Evolutionary conservation across 1,140 invertebrate species (phyloP).

Genomic region (Caenorhabditis briggsae): DNA sequence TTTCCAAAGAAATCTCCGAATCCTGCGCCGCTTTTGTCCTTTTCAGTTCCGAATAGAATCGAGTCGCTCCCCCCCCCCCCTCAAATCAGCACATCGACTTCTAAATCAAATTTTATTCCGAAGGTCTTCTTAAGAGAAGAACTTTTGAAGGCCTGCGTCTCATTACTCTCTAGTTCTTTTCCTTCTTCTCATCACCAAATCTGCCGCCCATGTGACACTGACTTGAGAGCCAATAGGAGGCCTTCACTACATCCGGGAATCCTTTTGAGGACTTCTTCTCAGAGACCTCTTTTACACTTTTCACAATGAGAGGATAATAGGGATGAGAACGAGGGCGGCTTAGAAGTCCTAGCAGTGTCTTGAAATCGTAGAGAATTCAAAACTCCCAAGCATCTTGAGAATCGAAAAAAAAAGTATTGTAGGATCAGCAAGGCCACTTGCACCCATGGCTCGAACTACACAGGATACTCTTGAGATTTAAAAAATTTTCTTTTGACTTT

Average conservation of each 20-base stretch:
- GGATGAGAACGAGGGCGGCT: neutral
- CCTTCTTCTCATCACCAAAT: conserved; percentile 54
- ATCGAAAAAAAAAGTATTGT: neutral
- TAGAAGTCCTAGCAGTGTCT: conserved; percentile 22
- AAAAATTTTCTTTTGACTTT: neutral
- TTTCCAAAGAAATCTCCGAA: no score
- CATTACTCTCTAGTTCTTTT: conserved; percentile 38
- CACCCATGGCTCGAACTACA: neutral
- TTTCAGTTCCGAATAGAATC: neutral
- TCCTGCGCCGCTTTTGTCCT: no score
- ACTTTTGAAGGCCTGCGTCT: conserved; percentile 51
- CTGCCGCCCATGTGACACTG: conserved; percentile 50
- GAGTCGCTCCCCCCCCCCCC: neutral
- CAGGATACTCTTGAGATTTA: neutral
- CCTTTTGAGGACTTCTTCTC: conserved; percentile 35
- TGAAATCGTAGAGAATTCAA: neutral
- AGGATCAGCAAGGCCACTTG: neutral
- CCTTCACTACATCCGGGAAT: conserved; percentile 13
- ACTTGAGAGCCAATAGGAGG: conserved; percentile 38
- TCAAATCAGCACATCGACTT: neutral
- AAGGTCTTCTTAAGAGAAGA: conserved; percentile 31
- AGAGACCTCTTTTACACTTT: conserved; percentile 31
- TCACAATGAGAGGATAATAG: conserved; percentile 28
- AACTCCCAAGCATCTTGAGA: neutral
- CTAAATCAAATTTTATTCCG: conserved; percentile 44